Conservation (phyloP, 2,888 invertebrate species). For the Zootermopsis nevadensis region DNA sequence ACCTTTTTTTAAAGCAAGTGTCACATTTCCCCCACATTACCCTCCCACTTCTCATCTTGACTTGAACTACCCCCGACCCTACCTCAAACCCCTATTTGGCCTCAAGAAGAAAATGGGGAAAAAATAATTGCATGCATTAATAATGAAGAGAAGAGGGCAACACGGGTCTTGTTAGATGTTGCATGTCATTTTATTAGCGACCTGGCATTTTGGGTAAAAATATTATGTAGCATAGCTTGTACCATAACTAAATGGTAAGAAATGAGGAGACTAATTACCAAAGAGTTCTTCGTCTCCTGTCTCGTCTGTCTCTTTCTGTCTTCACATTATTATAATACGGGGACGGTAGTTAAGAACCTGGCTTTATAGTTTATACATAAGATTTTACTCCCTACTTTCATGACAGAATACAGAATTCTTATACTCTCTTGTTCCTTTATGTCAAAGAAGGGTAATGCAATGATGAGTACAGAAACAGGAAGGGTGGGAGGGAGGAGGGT, state of each 20-base stretch:
- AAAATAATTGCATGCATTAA: slow-evolving; percentile 49
- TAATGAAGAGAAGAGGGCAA: slow-evolving; percentile 43
- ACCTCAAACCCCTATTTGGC: slow-evolving; percentile 27
- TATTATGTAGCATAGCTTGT: slow-evolving; percentile 27
- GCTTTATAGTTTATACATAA: slow-evolving; percentile 33
- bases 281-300: background rate
- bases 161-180: slow-evolving; percentile 46
- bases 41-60: slow-evolving; percentile 8
- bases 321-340: slow-evolving; percentile 19
- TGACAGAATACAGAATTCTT: background rate
- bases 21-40: slow-evolving; percentile 22
- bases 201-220: slow-evolving; percentile 65
- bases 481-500: background rate
- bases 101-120: slow-evolving; percentile 36
- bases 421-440: slow-evolving; percentile 23
- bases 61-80: slow-evolving; percentile 12
- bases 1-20: slow-evolving; percentile 56
- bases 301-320: background rate
- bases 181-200: slow-evolving; percentile 64
- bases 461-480: background rate
- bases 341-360: background rate
- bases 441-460: background rate
- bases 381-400: background rate
- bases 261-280: slow-evolving; percentile 42
- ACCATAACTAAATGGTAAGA: slow-evolving; percentile 42